Base-by-base conservation (phyloP, 2,888 invertebrate species). In the Philereme transversata region DNA sequence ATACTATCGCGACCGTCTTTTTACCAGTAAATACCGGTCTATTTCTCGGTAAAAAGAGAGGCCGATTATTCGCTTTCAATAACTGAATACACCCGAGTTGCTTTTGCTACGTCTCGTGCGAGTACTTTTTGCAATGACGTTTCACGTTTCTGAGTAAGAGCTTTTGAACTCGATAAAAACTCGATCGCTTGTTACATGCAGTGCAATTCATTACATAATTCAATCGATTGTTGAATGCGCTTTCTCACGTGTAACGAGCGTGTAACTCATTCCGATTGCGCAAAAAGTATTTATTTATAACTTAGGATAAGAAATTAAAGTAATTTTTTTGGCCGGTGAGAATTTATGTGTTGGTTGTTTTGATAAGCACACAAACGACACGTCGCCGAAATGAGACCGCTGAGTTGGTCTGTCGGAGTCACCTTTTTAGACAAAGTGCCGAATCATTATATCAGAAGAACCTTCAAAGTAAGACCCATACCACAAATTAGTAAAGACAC, bases 121-220 rank as follows among this genome's bases (percentile, higher is more conserved):
- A 68, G 71, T 69, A 69, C 71, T 76, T 81, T 79, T 78, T 69
- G 58, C 54, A 70, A 71, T 75, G 73, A 75, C 75, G 65, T 74
- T 74, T 81, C 77, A 75, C 82, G 81, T 81, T 81, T 76, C 71
- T 68, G 50, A 57, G 69, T 51, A 70, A 57, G 53, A 48, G 61
- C 52, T 60, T 58, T 68, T 74, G 69, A 54, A 59, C 57, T 65
- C 57, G 52, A 66, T 66, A 68, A 67, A 67, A 67, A 64, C 64
- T 59, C 57, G 60, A 67, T 65, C 58, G 48, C 48, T 65, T 40
- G 62, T 64, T 54, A 60, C 55, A 34, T 11, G 38, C 41, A 33
- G 33, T 48, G 41, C 47, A 57, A 41, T 67, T 57, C 53, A 62
- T 68, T 62, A 60, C 57, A 60, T 65, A 57, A 67, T 55, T 36